A percentile compares a stretch with the other conserved stretches of the same genome.
Evolutionary conservation across 1,140 invertebrate species (phyloP).

Genomic region (Centruroides sculpturatus): DNA sequence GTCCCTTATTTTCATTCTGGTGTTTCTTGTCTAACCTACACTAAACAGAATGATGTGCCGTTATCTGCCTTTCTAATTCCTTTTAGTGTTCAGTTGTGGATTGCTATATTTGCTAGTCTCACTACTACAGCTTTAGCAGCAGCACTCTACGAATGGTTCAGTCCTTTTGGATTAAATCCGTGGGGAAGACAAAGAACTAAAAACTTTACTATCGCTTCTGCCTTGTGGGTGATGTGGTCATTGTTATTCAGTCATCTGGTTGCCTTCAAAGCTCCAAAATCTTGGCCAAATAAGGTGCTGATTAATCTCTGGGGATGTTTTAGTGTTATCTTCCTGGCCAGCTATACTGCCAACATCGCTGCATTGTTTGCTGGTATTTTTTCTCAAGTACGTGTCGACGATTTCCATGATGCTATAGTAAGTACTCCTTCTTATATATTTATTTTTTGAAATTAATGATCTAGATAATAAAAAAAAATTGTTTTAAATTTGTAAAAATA

Average conservation of each 20-base stretch:
- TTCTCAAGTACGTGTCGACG: conserved; percentile 59
- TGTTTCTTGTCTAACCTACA: conserved; percentile 62
- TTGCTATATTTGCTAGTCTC: conserved; percentile 74
- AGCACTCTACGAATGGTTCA: conserved; percentile 82
- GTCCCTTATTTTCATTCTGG: conserved; percentile 79
- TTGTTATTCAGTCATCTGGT: conserved; percentile 81
- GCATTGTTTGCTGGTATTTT: conserved; percentile 85
- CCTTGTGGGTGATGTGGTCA: conserved; percentile 87
- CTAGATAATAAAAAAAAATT: background rate
- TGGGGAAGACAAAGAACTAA: conserved; percentile 83
- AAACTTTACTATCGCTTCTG: conserved; percentile 67
- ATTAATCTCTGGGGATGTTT: conserved; percentile 92
- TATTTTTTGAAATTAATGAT: background rate
- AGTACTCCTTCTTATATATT: conserved; percentile 13
- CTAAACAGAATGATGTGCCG: conserved; percentile 62
- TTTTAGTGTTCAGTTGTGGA: conserved; percentile 79
- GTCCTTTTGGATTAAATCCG: conserved; percentile 84
- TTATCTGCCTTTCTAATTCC: conserved; percentile 75
- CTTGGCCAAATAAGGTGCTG: conserved; percentile 79
- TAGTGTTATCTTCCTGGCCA: conserved; percentile 84
- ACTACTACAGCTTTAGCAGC: conserved; percentile 80
- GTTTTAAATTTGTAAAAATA: too few species aligned
- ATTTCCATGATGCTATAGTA: conserved; percentile 39
- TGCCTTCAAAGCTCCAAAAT: conserved; percentile 87
- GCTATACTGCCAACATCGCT: conserved; percentile 86